phyloP scores from a whole-genome alignment of 2,797 vertebrate species.

The Sebastes diaconus region DNA sequence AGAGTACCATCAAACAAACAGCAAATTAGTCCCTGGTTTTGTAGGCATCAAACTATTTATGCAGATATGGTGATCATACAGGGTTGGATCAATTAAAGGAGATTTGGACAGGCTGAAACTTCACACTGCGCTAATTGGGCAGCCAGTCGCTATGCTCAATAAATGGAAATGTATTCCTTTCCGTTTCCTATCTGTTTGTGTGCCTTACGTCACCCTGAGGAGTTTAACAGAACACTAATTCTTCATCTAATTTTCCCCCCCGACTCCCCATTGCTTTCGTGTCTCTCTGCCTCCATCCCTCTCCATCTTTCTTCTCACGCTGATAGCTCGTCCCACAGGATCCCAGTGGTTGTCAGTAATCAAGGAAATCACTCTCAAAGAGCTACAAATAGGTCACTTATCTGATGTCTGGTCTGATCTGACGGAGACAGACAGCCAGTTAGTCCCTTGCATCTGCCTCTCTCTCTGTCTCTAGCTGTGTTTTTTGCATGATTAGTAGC shows the following conservation, averaged over 20 bases:
- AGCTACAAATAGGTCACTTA: constrained; percentile 81
- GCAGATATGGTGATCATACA: constrained; percentile 48
- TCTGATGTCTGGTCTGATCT: constrained; percentile 75
- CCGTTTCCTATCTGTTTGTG: constrained; percentile 51
- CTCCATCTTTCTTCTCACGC: constrained; percentile 58
- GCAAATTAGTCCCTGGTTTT: constrained; percentile 45
- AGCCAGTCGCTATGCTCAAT: constrained; percentile 57
- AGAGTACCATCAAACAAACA: constrained; percentile 35
- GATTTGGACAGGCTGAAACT: constrained; percentile 65
- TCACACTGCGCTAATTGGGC: constrained; percentile 71
- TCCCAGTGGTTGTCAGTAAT: constrained; percentile 78
- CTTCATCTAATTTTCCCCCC: constrained; percentile 67
- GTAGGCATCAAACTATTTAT: constrained; percentile 55
- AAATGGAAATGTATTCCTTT: constrained; percentile 68
- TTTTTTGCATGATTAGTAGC: constrained; percentile 68
- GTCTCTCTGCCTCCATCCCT: constrained; percentile 45
- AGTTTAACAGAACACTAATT: constrained; percentile 70
- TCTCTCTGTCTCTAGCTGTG: constrained; percentile 13
- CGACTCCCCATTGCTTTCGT: constrained; percentile 44
- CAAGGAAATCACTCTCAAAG: constrained; percentile 79
- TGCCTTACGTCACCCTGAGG: constrained; percentile 55
- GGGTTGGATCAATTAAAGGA: constrained; percentile 66
- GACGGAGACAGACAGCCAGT: constrained; percentile 67
- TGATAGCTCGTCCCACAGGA: constrained; percentile 76
- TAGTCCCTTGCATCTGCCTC: constrained; percentile 60